These are phyloP conservation scores for Cecidostiba fungosa DNA, from an alignment of 2,888 invertebrate genomes.

Conservation along the genomic window DNA sequence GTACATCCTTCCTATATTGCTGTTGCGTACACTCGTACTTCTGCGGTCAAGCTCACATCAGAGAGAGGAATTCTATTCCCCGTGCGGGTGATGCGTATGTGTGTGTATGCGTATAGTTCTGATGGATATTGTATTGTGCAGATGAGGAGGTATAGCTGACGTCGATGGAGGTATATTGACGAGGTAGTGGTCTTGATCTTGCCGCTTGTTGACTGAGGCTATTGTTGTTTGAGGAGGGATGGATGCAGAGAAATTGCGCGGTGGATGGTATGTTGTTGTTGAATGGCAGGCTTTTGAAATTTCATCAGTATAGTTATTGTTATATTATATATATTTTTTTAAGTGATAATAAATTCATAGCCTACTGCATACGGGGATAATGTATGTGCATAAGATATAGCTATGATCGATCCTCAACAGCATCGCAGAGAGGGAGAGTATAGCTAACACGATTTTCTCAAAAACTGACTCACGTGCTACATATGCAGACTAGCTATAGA, in stretches of 20 bases:
- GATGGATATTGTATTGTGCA: not conserved
- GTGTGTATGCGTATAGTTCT: not conserved
- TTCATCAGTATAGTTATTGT: too few relatives aligned
- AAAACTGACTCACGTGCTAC: not conserved
- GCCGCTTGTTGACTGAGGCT: not conserved
- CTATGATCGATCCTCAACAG: not conserved
- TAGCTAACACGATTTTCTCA: conserved; percentile 10
- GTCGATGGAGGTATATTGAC: not conserved
- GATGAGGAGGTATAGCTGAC: not conserved
- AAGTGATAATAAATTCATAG: not conserved
- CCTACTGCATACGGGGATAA: not conserved
- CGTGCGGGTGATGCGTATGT: not conserved
- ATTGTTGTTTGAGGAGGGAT: not conserved
- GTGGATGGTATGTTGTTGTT: not conserved
- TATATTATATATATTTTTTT: not conserved
- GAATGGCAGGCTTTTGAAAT: too few relatives aligned
- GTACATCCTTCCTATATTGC: not conserved
- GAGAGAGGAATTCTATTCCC: not conserved
- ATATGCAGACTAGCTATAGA: not conserved
- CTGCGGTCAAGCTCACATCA: not conserved
- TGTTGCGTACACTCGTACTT: not conserved
- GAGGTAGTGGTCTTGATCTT: not conserved
- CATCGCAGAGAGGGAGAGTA: not conserved
- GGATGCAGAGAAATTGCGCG: not conserved
- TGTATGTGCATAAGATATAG: not conserved